Percentiles rank a stretch among this genome's conserved stretches.
phyloP scores from a whole-genome alignment of 2,888 invertebrate species.

The Volucella bombylans region DNA sequence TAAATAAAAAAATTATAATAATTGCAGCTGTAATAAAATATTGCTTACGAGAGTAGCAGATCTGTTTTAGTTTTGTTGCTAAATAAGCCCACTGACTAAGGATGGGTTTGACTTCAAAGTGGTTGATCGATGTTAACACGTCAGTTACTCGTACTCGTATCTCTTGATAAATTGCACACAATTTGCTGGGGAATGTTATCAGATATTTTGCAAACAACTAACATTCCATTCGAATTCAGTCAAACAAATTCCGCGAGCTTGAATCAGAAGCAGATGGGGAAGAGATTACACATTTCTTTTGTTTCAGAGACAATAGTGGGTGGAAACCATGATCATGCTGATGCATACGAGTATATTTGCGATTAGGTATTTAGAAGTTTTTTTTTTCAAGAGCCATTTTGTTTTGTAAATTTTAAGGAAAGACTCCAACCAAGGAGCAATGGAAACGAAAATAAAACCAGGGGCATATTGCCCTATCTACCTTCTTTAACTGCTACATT shows the following conservation, averaged over 20 bases:
- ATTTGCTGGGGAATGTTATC: neutral
- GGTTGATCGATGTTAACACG: neutral
- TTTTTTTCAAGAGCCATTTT: no score
- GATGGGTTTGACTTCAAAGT: neutral
- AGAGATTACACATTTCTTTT: neutral
- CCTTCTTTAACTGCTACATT: no score
- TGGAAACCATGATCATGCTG: no score
- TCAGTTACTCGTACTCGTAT: neutral
- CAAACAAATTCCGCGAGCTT: constrained; percentile 44
- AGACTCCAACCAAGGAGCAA: no score
- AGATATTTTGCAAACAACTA: constrained; percentile 15
- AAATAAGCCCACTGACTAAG: constrained; percentile 25
- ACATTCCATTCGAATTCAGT: constrained; percentile 38
- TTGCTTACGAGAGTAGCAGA: neutral
- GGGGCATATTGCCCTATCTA: no score
- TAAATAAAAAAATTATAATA: no score
- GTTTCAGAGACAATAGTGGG: neutral
- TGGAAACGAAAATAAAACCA: no score
- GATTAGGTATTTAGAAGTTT: no score
- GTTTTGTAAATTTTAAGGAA: no score
- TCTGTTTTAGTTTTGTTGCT: constrained; percentile 8
- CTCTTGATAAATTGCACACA: constrained; percentile 4
- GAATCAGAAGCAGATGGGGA: constrained; percentile 23
- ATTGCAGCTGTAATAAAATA: neutral
- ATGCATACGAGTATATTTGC: no score